phyloP scores from a whole-genome alignment of 92 coral and sea anemone species.

The Blastomussa wellsi region DNA sequence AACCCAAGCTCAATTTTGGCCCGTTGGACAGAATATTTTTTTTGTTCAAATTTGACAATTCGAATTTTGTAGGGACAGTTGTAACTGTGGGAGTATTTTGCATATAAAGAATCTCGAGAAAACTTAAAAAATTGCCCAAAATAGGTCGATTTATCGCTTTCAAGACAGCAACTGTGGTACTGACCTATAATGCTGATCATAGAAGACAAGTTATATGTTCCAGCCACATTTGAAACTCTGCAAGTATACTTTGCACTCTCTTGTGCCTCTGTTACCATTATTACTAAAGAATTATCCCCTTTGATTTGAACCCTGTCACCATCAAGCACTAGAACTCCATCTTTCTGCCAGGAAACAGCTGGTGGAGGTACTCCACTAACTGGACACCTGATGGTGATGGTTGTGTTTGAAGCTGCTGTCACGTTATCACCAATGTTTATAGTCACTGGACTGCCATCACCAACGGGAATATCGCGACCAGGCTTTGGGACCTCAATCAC shows the following conservation, averaged over 20 bases:
- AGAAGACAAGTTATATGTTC: conserved; percentile 25
- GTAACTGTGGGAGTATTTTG: too few relatives aligned
- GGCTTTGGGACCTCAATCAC: conserved; percentile 8
- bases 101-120: too few relatives aligned
- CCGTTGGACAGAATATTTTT: background rate
- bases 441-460: conserved; percentile 58
- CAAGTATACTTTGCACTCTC: conserved; percentile 66
- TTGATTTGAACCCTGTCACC: conserved; percentile 36
- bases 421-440: conserved; percentile 60
- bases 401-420: conserved; percentile 52
- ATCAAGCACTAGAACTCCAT: conserved; percentile 33
- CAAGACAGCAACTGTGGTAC: background rate
- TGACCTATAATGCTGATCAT: background rate
- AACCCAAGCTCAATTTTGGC: background rate
- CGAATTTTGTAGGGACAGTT: background rate
- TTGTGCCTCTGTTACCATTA: background rate
- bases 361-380: conserved; percentile 71
- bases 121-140: too few relatives aligned
- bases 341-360: conserved; percentile 64
- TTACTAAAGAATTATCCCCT: conserved; percentile 31
- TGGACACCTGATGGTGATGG: conserved; percentile 68
- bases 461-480: conserved; percentile 44
- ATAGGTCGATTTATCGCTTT: background rate
- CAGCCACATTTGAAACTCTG: too few relatives aligned
- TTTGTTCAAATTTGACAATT: background rate